A percentile compares a stretch with the other conserved stretches of the same genome.
These are phyloP conservation scores for Lomographa bimaculata DNA, from an alignment of 2,888 invertebrate species.

Conservation along the genomic window DNA sequence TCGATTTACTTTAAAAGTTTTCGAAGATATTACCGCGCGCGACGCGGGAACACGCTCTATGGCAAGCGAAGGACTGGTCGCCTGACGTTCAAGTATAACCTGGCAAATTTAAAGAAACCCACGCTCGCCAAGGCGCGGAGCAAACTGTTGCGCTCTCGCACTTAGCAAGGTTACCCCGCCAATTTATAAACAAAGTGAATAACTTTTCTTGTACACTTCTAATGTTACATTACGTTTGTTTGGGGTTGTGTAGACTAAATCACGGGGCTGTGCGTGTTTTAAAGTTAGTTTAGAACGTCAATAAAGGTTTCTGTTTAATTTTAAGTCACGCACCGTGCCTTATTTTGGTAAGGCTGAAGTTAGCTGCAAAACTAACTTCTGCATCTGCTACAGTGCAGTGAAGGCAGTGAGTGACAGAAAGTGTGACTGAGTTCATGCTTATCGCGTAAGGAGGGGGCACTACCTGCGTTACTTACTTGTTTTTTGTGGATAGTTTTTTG, in stretches of 20 bases:
- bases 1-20: constrained; percentile 70
- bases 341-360: constrained; percentile 41
- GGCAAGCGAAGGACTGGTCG: constrained; percentile 60
- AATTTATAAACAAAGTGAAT: constrained; percentile 63
- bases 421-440: constrained; percentile 50
- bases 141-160: constrained; percentile 62
- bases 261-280: constrained; percentile 62
- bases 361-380: constrained; percentile 23
- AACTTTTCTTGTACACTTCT: constrained; percentile 59
- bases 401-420: constrained; percentile 39
- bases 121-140: constrained; percentile 47
- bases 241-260: constrained; percentile 54
- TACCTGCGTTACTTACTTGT: constrained; percentile 45
- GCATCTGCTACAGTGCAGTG: constrained; percentile 17
- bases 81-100: constrained; percentile 67
- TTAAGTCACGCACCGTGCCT: constrained; percentile 59
- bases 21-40: constrained; percentile 45
- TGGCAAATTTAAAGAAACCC: constrained; percentile 61
- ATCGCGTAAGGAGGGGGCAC: constrained; percentile 42
- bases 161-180: constrained; percentile 59
- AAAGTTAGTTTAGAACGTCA: constrained; percentile 57
- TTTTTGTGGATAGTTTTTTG: constrained; percentile 38
- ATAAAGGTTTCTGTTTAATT: constrained; percentile 65
- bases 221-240: constrained; percentile 52
- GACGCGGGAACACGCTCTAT: constrained; percentile 51